Evolutionary conservation across 2,888 invertebrate species (phyloP).

Genomic region (Lagria hirta): DNA sequence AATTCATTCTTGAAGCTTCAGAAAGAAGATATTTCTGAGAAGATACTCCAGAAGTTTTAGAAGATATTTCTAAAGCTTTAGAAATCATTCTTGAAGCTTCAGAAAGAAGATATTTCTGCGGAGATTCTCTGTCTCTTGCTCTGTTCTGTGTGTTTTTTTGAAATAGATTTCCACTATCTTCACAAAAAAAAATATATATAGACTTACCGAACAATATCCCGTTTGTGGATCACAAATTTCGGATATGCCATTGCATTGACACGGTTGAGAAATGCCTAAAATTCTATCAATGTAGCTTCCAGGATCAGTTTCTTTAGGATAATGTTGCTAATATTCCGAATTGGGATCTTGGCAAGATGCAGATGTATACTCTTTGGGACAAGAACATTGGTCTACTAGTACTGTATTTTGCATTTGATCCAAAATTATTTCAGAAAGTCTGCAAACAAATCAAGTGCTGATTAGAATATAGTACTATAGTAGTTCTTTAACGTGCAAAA

Average conservation of each 20-base stretch:
- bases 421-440: constrained; percentile 70
- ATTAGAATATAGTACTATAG: constrained; percentile 4
- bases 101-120: too few relatives aligned
- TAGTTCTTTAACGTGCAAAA: too few relatives aligned
- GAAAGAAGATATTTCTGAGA: too few relatives aligned
- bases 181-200: background rate
- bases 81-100: too few relatives aligned
- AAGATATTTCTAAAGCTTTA: too few relatives aligned
- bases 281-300: constrained; percentile 73
- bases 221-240: constrained; percentile 77
- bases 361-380: constrained; percentile 77
- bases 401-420: constrained; percentile 76
- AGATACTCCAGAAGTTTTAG: too few relatives aligned
- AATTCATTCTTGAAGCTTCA: too few relatives aligned
- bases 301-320: constrained; percentile 64
- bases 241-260: constrained; percentile 80
- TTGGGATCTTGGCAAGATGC: constrained; percentile 89
- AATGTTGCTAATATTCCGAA: constrained; percentile 78
- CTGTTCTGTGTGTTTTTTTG: too few relatives aligned
- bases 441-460: constrained; percentile 36
- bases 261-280: constrained; percentile 72
- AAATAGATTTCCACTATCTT: too few relatives aligned
- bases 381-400: constrained; percentile 87
- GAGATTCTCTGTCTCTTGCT: too few relatives aligned
- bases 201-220: constrained; percentile 76